Evolutionary conservation across 2,797 vertebrate species (phyloP), one percentile per base, ranked within the genome.

Genomic region (Acanthiza pusilla): DNA sequence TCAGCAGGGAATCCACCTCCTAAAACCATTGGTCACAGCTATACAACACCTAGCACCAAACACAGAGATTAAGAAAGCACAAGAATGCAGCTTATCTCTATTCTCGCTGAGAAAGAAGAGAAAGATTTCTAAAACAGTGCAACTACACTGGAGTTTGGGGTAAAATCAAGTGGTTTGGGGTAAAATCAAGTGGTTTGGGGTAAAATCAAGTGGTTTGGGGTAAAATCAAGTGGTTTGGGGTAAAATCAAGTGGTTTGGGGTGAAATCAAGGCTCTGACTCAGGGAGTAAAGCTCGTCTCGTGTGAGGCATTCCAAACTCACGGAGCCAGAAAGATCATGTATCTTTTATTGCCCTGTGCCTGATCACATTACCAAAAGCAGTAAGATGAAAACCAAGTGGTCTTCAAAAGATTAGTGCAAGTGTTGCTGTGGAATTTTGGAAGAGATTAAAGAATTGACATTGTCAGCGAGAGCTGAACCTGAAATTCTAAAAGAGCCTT

Each of bases 401-500:
- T 50, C 55, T 93, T 73, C 42, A n/a, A 36, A 86, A 89, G 89
- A 70, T 86, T 13, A 27, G 45, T 62, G 63, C 66, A 63, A 42
- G 63, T 84, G 54, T 71, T 83, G 66, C 89, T 45, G 0, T n/a
- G 45, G 43, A 15, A 1, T 76, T 88, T 45, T 47, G 88, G 53
- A 50, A 67, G 82, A 76, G 60, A 77, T 91, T 51, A 79, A 84
- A 70, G 67, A 92, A 79, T 83, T 83, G 72, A 76, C 48, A 34
- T 34, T 88, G 89, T 70, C 91, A 67, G 51, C 66, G 67, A 88
- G 79, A 93, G 63, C 42, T 93, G 85, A 88, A 93, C 48, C 66
- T 81, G 54, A 65, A 90, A 91, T 86, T 76, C 73, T 78, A 47
- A 82, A 61, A 85, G 14, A 36, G 34, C 65, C 13, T 30, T 47